Percentiles rank a stretch among this genome's conserved stretches.
Evolutionary conservation across 92 coral and sea anemone genomes (phyloP).

Genomic region (Phenganax marumi): DNA sequence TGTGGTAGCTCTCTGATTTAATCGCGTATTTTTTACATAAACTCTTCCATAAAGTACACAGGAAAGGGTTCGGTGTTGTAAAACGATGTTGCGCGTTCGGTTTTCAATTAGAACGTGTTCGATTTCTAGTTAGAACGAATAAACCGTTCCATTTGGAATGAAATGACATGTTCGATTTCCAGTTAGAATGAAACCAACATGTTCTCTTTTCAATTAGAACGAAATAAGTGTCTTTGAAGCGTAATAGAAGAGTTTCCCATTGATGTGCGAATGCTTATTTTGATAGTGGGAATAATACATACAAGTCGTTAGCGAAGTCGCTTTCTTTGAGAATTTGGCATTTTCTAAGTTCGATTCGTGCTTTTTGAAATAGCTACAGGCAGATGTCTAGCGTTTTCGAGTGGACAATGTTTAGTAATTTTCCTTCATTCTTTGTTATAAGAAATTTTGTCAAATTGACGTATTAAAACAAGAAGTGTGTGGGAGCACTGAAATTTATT

Average conservation of each 20-base stretch:
- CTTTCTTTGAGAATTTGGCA: neutral
- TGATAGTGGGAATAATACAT: neutral
- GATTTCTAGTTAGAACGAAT: neutral
- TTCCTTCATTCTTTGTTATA: neutral
- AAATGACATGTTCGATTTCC: neutral
- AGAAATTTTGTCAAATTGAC: slow-evolving; percentile 2
- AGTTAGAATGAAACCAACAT: neutral
- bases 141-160: neutral
- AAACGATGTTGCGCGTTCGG: slow-evolving; percentile 5
- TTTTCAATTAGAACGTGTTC: neutral
- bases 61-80: neutral
- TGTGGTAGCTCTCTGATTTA: neutral
- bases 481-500: neutral
- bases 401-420: neutral
- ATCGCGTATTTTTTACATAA: neutral
- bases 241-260: neutral
- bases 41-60: neutral
- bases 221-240: neutral
- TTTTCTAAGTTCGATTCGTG: neutral
- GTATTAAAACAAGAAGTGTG: neutral
- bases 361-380: neutral
- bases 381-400: neutral
- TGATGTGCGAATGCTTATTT: neutral
- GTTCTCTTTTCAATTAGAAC: slow-evolving; percentile 5
- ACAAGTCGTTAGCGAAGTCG: neutral